Percentiles rank a stretch among this genome's conserved stretches.
Evolutionary conservation across 1,140 invertebrate genomes (phyloP).

Genomic region (Cydia strobilella): DNA sequence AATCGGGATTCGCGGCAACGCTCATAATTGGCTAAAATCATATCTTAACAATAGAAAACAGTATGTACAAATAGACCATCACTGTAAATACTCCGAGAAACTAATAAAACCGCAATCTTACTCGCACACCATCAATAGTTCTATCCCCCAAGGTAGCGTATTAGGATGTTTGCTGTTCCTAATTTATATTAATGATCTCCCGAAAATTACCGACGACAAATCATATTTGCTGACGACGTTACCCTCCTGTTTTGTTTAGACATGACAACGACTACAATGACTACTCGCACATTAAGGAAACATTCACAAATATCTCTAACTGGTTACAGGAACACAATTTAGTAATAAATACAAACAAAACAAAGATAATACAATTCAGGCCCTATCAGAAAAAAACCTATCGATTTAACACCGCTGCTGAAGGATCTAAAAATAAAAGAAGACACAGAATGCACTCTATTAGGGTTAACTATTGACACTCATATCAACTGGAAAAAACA

Average conservation of each 20-base stretch:
- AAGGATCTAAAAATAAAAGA: not conserved
- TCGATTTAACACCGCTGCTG: not conserved
- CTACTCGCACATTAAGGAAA: not conserved
- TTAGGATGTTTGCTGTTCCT: conserved; percentile 7
- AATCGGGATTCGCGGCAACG: no score
- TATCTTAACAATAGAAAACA: no score
- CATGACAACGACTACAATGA: not conserved
- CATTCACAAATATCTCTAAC: not conserved
- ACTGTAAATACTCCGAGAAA: no score
- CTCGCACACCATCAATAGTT: no score
- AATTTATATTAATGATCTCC: conserved; percentile 17
- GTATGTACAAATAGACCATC: not conserved
- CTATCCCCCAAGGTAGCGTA: no score
- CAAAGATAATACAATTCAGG: conserved; percentile 20
- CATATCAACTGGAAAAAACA: conserved; percentile 12
- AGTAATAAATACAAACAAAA: conserved; percentile 1
- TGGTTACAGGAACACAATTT: conserved; percentile 26
- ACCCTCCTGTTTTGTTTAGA: conserved; percentile 14
- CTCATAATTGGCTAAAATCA: no score
- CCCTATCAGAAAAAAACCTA: conserved; percentile 8
- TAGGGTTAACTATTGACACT: conserved; percentile 1
- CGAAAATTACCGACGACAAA: not conserved
- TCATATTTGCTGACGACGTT: conserved; percentile 28
- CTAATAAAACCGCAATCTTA: no score
- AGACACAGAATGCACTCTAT: not conserved